Evolutionary conservation across 2,888 invertebrate genomes (phyloP), one percentile per base, ranked within the genome.

Genomic region (Leptura quadrifasciata): DNA sequence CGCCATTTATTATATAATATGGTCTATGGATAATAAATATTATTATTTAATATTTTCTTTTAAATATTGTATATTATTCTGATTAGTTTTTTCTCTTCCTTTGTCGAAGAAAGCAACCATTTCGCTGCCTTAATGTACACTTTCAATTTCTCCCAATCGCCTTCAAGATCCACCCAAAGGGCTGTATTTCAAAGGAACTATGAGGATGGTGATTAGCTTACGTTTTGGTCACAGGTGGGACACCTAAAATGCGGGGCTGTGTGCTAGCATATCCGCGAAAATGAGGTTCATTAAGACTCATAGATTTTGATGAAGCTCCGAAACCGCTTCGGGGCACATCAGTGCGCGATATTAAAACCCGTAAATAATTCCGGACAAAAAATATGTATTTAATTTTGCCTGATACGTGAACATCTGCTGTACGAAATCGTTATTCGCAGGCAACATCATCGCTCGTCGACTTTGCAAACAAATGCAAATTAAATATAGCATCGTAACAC

Each of bases 381-480:
- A 79, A 79, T 79, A 79, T 77, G 76, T 76, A 75, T 77, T 79
- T 76, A 76, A 77, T 79, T 76, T 77, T 74, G 74, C 63, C 61
- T 57, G 76, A 77, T 79, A 77, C 47, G 73, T 60, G 76, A 76
- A 76, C 79, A 79, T 79, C 79, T 79, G 79, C 61, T 72, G 47
- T 71, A 39, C 20, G 68, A 63, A 52, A 68, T 69, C 57, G 76
- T 71, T 77, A 76, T 79, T 74, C 73, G 71, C 57, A 39, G 47
- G 63, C 17, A 15, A 52, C 47, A 65, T 65, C 64, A 69, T 68
- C 58, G 63, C 65, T 21, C 27, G 58, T 69, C 58, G 24, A 21
- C 68, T 65, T 65, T 27, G 74, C 76, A 74, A 74, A 70, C 67
- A 74, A 71, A 76, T 74, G 60, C 54, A 74, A 76, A 76, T 74